Base-by-base conservation (phyloP, 2,797 vertebrate species). In the Spatula clypeata region DNA sequence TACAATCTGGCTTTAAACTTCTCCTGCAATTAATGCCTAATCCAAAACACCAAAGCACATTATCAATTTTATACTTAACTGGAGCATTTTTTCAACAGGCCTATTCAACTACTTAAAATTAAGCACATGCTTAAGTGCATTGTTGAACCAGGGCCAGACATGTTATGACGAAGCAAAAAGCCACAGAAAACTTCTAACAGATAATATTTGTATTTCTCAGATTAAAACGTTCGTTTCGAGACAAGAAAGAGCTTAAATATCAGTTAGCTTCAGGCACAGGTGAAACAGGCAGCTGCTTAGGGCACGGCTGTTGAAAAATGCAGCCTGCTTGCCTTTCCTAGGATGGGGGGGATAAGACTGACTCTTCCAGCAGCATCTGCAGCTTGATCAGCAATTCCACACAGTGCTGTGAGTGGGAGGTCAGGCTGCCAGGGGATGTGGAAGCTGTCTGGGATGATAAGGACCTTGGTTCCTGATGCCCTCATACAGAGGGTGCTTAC, bases 71-170 rank as follows among this genome's bases (percentile, higher is more conserved):
- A 67, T 89, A 53, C 80, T 76, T 89, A 85, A 91, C 69, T 87
- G 53, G 38, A 85, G 31, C 32, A 38, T 85, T 91, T 96, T 95
- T 94, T 88, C 90, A 93, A 61, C 81, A 80, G 88, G 9, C 61
- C 81, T 89, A 86, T 89, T 95, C 84, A 94, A 87, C 79, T 93
- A 61, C 86, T 89, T 93, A 95, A 95, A 96, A 73, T 76, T 93
- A 95, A 95, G 88, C 71, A 83, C 72, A 64, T 86, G 81, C 74
- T 89, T 96, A 95, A 96, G 89, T 93, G 94, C 94, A 92, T 96
- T 95, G 74, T 92, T 97, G 96, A 94, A 81, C 20, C 1, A 1
- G 23, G 61, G 86, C 94, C 95, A 95, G 79, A 82, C 53, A 79
- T 85, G 49, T 94, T 93, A 94, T 13, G 55, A 62, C 42, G 32